Evolutionary conservation across 2,797 vertebrate genomes (phyloP).

Genomic region (Serranus cabrilla): DNA sequence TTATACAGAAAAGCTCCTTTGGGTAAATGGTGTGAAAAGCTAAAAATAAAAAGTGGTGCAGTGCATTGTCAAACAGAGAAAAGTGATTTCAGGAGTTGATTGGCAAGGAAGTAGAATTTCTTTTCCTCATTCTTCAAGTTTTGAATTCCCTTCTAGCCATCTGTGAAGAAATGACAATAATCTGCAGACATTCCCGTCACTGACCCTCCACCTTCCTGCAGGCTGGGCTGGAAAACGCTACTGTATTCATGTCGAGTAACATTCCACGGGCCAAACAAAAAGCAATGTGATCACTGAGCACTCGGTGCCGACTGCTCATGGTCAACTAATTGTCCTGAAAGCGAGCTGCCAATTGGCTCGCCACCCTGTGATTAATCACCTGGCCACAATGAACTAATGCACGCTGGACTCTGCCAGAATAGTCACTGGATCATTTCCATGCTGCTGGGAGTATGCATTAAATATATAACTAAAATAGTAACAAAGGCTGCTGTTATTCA

Average conservation of each 20-base stretch:
- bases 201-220: constrained; percentile 44
- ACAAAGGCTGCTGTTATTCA: constrained; percentile 14
- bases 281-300: constrained; percentile 1
- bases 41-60: constrained; percentile 17
- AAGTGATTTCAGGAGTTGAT: background rate
- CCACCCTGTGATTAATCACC: constrained; percentile 54
- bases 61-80: background rate
- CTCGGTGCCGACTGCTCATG: constrained; percentile 24
- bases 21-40: constrained; percentile 26
- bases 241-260: constrained; percentile 40
- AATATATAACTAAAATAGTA: constrained; percentile 3
- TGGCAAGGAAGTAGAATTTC: background rate
- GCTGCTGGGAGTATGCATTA: background rate
- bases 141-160: constrained; percentile 25
- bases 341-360: constrained; percentile 43
- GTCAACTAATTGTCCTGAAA: constrained; percentile 55
- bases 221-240: constrained; percentile 16
- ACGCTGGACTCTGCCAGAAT: constrained; percentile 16
- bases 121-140: constrained; percentile 13
- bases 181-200: constrained; percentile 8
- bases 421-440: constrained; percentile 24
- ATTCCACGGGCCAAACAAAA: constrained; percentile 48
- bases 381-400: constrained; percentile 25
- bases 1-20: constrained; percentile 30
- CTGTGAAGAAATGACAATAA: constrained; percentile 17